These are phyloP conservation scores for Maccullochella peelii DNA, from an alignment of 2,113 vertebrate genomes.

Conservation along the genomic window DNA sequence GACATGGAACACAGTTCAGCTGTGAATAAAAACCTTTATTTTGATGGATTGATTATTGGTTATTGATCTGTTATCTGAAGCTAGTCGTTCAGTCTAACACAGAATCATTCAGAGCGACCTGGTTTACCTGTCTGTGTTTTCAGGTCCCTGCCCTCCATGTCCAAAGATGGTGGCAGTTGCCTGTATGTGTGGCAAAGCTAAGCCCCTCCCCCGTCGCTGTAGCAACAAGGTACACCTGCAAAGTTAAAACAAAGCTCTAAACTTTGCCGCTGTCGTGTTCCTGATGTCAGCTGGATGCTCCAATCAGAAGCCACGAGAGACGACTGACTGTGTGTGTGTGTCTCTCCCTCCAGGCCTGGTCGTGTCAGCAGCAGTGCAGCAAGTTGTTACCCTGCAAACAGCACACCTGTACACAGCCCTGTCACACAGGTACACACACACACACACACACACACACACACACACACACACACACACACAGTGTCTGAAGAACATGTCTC, in stretches of 20 bases:
- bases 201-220: constrained; percentile 91
- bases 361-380: constrained; percentile 87
- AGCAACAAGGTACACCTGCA: constrained; percentile 85
- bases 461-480: not conserved
- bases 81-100: too few species aligned
- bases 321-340: not conserved
- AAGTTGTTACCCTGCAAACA: constrained; percentile 88
- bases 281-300: not conserved
- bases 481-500: too few species aligned
- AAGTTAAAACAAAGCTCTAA: not conserved
- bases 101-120: too few species aligned
- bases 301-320: not conserved
- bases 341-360: constrained; percentile 85
- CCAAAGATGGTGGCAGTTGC: constrained; percentile 94
- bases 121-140: constrained; percentile 12
- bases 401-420: constrained; percentile 78
- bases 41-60: too few species aligned
- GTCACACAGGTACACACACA: constrained; percentile 65
- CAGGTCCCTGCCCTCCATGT: constrained; percentile 96
- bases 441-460: not conserved
- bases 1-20: too few species aligned
- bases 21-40: too few species aligned
- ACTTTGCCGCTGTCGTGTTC: not conserved
- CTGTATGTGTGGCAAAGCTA: constrained; percentile 92
- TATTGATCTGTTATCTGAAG: too few species aligned